phyloP scores from a whole-genome alignment of 2,888 invertebrate genomes.

The Melanostoma mellinum region DNA sequence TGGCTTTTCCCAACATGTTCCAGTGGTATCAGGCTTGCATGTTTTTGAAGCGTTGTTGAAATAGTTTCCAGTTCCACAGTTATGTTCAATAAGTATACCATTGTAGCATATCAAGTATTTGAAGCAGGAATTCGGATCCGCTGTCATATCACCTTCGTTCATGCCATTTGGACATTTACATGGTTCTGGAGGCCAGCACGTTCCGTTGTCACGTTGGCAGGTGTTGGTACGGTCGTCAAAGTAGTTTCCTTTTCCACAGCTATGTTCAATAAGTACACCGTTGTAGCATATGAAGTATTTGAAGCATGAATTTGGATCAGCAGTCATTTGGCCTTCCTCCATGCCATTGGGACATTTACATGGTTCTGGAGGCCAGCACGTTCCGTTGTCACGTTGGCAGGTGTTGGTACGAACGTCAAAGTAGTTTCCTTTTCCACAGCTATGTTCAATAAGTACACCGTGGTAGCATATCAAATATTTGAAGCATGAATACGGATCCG shows the following conservation, averaged over 20 bases:
- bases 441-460: constrained; percentile 58
- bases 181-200: too few species aligned
- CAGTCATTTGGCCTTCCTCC: not conserved
- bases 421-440: constrained; percentile 71
- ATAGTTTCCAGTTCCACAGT: constrained; percentile 41
- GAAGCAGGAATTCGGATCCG: constrained; percentile 25
- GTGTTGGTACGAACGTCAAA: constrained; percentile 64
- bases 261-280: constrained; percentile 7
- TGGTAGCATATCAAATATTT: constrained; percentile 38
- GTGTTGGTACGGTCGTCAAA: constrained; percentile 41
- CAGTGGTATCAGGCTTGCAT: constrained; percentile 38
- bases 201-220: too few species aligned
- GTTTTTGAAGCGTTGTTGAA: constrained; percentile 41
- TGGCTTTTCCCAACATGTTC: constrained; percentile 40
- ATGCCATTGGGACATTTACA: constrained; percentile 18
- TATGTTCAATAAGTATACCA: constrained; percentile 25
- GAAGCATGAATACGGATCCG: constrained; percentile 11
- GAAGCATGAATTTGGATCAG: too few species aligned
- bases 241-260: constrained; percentile 63
- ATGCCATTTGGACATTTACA: constrained; percentile 31
- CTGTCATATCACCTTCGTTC: constrained; percentile 46
- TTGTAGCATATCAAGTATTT: constrained; percentile 45
- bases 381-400: constrained; percentile 39
- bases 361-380: constrained; percentile 45
- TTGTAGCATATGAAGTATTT: too few species aligned